Percentiles rank a stretch among this genome's conserved stretches.
phyloP scores from a whole-genome alignment of 2,797 vertebrate genomes.

The Peromyscus melanophrys region DNA sequence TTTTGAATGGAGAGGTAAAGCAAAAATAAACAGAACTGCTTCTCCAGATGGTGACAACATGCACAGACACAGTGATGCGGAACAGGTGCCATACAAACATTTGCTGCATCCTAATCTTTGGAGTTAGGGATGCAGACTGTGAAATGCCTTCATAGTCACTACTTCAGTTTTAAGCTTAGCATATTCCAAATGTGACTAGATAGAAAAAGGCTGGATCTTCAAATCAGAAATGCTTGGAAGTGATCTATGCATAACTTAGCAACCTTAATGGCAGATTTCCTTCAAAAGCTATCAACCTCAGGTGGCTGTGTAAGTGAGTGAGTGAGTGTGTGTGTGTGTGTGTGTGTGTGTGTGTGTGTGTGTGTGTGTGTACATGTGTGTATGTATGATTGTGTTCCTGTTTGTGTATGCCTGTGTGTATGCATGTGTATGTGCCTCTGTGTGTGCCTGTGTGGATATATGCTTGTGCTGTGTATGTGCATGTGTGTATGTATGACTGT shows the following conservation, averaged over 20 bases:
- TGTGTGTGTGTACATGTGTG: neutral
- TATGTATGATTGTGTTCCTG: neutral
- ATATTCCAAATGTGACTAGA: neutral
- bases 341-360: too few species aligned
- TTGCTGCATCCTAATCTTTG: constrained; percentile 14
- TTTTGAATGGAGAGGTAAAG: neutral
- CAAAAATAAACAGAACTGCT: constrained; percentile 30
- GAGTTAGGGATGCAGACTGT: constrained; percentile 38
- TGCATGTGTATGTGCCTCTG: neutral
- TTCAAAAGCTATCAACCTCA: neutral
- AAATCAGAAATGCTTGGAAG: constrained; percentile 14
- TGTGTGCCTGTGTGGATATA: neutral
- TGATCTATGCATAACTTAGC: neutral
- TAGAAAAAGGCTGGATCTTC: constrained; percentile 2
- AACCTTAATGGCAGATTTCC: neutral
- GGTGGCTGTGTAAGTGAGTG: neutral
- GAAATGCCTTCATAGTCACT: constrained; percentile 19
- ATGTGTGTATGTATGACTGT: neutral
- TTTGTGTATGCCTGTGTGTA: neutral
- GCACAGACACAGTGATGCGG: neutral
- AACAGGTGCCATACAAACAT: neutral
- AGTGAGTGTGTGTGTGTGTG: neutral
- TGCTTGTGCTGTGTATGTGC: neutral
- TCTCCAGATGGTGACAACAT: neutral
- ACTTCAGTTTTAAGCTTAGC: constrained; percentile 29